These are phyloP conservation scores for Gulo gulo DNA, from an alignment of 2,113 vertebrate species.

Conservation along the genomic window DNA sequence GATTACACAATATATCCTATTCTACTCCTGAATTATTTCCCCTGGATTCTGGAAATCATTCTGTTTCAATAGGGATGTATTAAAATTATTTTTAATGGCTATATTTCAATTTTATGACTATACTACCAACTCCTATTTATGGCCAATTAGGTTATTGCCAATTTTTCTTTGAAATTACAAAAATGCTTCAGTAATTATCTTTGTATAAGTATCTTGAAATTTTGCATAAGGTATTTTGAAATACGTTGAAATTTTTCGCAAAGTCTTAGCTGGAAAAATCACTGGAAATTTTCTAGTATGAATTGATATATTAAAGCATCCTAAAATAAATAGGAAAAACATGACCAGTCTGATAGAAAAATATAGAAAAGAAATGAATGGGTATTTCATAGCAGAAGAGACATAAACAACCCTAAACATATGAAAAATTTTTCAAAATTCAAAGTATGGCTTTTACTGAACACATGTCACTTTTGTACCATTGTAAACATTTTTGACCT, in stretches of 20 bases:
- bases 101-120: background rate
- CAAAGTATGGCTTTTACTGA: background rate
- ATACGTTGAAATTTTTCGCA: background rate
- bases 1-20: background rate
- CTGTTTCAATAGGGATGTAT: background rate
- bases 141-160: background rate
- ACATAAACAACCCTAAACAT: background rate
- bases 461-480: background rate
- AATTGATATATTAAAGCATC: background rate
- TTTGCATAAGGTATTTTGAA: background rate
- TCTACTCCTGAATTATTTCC: background rate
- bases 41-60: background rate
- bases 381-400: background rate
- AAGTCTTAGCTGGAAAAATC: background rate
- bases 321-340: background rate
- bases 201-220: background rate
- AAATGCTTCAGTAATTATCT: background rate
- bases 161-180: background rate
- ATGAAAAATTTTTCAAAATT: background rate
- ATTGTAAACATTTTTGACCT: background rate
- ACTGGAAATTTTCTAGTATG: background rate
- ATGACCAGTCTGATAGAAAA: background rate
- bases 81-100: background rate
- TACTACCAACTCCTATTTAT: background rate
- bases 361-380: background rate